Conservation (phyloP, 2,888 invertebrate species). For the Pseudococcus viburni region DNA sequence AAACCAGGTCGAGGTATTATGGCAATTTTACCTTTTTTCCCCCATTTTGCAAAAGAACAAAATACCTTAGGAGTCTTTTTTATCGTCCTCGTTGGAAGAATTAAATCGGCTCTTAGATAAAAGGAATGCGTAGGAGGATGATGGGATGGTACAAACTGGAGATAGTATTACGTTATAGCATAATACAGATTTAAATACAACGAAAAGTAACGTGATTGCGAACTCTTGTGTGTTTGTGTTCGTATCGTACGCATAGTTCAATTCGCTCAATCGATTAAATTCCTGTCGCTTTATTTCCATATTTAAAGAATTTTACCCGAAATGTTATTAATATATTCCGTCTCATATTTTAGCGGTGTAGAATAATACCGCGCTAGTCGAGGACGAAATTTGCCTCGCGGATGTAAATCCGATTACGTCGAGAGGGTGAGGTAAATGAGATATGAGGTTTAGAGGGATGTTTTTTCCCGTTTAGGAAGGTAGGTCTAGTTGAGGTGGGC, state of each 20-base stretch:
- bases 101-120: neutral
- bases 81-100: slow-evolving; percentile 14
- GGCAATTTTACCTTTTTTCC: neutral
- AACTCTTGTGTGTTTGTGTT: neutral
- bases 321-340: slow-evolving; percentile 14
- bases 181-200: neutral
- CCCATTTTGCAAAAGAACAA: neutral
- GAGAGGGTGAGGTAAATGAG: neutral
- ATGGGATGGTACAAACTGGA: neutral
- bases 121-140: neutral
- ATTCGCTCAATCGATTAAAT: neutral
- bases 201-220: neutral
- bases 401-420: neutral
- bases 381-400: slow-evolving; percentile 1
- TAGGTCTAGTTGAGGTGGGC: neutral
- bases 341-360: neutral
- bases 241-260: neutral
- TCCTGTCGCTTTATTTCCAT: neutral
- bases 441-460: neutral
- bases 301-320: neutral
- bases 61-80: neutral
- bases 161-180: neutral
- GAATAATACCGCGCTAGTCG: neutral
- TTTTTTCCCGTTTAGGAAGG: neutral
- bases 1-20: neutral